Percentiles rank a stretch among this genome's conserved stretches.
Conservation (phyloP, 2,888 invertebrate species). For the Cephus sareptanus region DNA sequence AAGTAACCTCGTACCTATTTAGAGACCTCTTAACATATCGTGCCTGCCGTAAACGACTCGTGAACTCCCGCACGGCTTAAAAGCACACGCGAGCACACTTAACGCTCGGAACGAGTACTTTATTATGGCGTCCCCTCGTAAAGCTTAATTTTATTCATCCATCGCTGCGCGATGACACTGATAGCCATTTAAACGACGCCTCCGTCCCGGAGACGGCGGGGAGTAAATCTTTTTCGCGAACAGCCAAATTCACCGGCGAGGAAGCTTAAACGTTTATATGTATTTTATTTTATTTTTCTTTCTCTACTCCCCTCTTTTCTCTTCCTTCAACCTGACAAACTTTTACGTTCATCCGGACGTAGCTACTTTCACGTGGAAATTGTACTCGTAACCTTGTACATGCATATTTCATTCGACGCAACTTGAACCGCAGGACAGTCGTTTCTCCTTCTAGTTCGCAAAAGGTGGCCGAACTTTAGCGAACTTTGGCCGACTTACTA, state of each 20-base stretch:
- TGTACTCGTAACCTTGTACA: slow-evolving; percentile 54
- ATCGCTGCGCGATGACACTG: not conserved
- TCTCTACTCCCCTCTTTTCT: not conserved
- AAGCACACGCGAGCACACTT: not conserved
- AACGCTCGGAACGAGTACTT: not conserved
- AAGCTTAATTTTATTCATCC: not conserved
- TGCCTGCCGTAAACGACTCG: not conserved
- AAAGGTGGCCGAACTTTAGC: slow-evolving; percentile 45
- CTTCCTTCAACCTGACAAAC: not conserved
- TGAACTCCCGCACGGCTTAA: not conserved
- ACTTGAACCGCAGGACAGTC: slow-evolving; percentile 45
- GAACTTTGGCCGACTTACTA: slow-evolving; percentile 46
- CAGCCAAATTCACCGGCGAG: not conserved
- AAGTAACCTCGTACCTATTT: not conserved
- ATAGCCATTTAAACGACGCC: not conserved
- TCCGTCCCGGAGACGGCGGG: not conserved
- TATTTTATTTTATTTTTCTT: not conserved
- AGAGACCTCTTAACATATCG: not conserved
- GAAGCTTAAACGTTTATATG: not conserved
- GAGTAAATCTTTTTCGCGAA: not conserved
- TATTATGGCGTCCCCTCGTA: not conserved
- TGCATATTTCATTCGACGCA: slow-evolving; percentile 56
- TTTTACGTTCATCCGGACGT: slow-evolving; percentile 31
- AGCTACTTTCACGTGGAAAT: slow-evolving; percentile 53
- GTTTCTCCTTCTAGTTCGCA: slow-evolving; percentile 31